A percentile compares a stretch with the other conserved stretches of the same genome.
Conservation (phyloP, 2,797 vertebrate species). For the Sebastiscus tertius region DNA sequence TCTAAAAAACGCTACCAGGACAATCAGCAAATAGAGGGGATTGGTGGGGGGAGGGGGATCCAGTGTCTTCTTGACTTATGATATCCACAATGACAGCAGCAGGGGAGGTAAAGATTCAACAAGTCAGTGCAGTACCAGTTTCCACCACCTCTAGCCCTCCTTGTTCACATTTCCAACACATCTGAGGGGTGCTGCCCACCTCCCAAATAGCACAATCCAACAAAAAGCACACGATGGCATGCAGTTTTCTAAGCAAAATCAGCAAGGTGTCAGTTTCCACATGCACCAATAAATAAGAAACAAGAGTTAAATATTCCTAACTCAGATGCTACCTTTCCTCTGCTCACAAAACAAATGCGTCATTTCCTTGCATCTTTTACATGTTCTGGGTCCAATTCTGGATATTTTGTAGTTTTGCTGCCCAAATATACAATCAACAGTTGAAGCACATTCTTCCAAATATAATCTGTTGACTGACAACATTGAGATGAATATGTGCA, state of each 20-base stretch:
- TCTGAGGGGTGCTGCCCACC: slow-evolving; percentile 44
- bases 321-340: slow-evolving; percentile 42
- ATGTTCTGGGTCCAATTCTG: slow-evolving; percentile 13
- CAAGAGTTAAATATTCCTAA: slow-evolving; percentile 31
- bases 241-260: slow-evolving; percentile 60
- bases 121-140: slow-evolving; percentile 76
- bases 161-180: slow-evolving; percentile 47
- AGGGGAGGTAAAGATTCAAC: slow-evolving; percentile 59
- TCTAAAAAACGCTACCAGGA: slow-evolving; percentile 27
- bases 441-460: slow-evolving; percentile 35
- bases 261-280: slow-evolving; percentile 54
- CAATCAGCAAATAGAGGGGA: slow-evolving; percentile 21
- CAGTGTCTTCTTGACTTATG: slow-evolving; percentile 40
- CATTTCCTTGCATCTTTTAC: slow-evolving; percentile 8
- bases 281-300: slow-evolving; percentile 60
- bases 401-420: slow-evolving; percentile 8
- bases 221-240: slow-evolving; percentile 65
- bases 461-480: slow-evolving; percentile 50
- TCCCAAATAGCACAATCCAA: slow-evolving; percentile 53
- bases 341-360: slow-evolving; percentile 7
- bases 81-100: slow-evolving; percentile 60
- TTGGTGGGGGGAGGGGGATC: slow-evolving; percentile 2
- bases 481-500: slow-evolving; percentile 53
- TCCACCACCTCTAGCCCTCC: slow-evolving; percentile 66
- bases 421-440: slow-evolving; percentile 53